Percentiles rank a stretch among this genome's conserved stretches.
Conservation (phyloP, 2,113 vertebrate species). For the Tupaia chinensis region DNA sequence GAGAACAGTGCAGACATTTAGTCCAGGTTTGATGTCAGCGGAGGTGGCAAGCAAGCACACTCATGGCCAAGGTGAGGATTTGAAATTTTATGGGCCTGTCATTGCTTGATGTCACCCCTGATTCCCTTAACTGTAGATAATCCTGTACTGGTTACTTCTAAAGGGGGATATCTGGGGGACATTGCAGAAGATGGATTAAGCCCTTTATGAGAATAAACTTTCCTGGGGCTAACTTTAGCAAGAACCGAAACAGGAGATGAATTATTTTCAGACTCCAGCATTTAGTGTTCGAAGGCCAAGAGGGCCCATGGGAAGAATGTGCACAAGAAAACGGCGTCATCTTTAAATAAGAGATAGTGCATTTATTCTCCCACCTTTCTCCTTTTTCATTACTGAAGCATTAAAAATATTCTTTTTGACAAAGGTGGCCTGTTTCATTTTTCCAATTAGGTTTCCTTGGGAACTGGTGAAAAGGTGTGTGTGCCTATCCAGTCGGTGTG, state of each 20-base stretch:
- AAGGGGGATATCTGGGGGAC: neutral
- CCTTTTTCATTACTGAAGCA: neutral
- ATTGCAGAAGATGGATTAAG: neutral
- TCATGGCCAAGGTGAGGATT: slow-evolving; percentile 11
- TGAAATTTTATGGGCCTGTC: neutral
- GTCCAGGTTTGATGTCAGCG: neutral
- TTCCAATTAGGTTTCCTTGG: slow-evolving; percentile 80
- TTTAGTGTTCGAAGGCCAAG: slow-evolving; percentile 1
- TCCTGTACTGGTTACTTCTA: neutral
- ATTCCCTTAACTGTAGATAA: neutral
- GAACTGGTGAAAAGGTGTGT: slow-evolving; percentile 68
- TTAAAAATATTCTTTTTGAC: slow-evolving; percentile 62
- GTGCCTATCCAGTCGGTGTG: rapidly evolving
- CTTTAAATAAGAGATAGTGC: neutral
- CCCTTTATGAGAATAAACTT: slow-evolving; percentile 57
- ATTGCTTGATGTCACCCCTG: neutral
- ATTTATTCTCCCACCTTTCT: neutral
- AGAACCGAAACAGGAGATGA: slow-evolving; percentile 26
- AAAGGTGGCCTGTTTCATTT: slow-evolving; percentile 66
- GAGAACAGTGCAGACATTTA: neutral
- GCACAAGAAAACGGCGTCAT: neutral
- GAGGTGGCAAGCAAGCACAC: neutral
- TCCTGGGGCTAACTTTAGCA: slow-evolving; percentile 51
- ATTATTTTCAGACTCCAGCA: slow-evolving; percentile 22
- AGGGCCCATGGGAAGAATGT: neutral